Conservation (phyloP, 2,797 vertebrate species). For the Pantherophis vulpinus region DNA sequence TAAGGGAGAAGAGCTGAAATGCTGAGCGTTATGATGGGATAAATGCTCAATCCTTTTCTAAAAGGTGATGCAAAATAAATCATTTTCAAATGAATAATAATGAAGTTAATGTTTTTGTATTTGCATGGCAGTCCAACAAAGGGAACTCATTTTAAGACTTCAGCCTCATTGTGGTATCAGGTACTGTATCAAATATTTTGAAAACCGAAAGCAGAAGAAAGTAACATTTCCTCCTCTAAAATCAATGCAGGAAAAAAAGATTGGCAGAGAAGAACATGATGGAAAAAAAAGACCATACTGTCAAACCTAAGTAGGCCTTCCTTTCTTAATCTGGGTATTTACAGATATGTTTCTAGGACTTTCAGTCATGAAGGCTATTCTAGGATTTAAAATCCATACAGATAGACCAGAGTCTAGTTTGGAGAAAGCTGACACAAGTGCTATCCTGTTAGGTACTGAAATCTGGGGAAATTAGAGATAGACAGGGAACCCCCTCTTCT, state of each 20-base stretch:
- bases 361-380: not conserved
- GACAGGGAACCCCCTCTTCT: too few species aligned
- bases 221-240: conserved; percentile 31
- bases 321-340: not conserved
- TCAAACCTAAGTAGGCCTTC: not conserved
- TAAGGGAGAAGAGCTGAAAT: not conserved
- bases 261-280: conserved; percentile 27
- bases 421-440: not conserved
- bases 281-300: not conserved
- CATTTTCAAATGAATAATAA: not conserved
- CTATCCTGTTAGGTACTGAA: not conserved
- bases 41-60: not conserved
- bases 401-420: not conserved
- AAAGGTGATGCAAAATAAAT: not conserved
- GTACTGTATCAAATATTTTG: not conserved
- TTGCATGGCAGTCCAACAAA: not conserved
- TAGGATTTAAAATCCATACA: not conserved
- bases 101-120: not conserved
- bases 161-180: not conserved
- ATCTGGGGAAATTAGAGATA: too few species aligned
- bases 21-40: not conserved
- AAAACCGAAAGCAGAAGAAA: conserved; percentile 10
- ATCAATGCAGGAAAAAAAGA: conserved; percentile 37
- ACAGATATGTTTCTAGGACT: not conserved
- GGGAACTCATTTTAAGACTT: not conserved